These are phyloP conservation scores for Meloidogyne chitwoodi DNA, from an alignment of 1,140 invertebrate genomes.

Conservation along the genomic window DNA sequence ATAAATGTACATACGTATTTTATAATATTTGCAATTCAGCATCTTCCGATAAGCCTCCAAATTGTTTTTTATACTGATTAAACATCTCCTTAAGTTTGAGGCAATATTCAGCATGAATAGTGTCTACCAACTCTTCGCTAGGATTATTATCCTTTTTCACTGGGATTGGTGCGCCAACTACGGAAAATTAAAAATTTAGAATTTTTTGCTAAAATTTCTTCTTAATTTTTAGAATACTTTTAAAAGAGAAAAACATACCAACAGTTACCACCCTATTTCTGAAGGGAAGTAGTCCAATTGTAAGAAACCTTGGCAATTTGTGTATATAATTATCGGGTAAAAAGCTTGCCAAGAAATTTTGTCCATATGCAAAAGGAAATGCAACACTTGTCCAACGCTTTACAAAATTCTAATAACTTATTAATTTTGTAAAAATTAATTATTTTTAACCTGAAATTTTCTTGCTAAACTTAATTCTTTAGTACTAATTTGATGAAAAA, in stretches of 20 bases:
- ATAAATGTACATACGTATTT: not conserved
- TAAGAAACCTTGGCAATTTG: slow-evolving; percentile 2
- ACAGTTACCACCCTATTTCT: not conserved
- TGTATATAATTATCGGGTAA: not conserved
- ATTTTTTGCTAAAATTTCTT: too few relatives aligned
- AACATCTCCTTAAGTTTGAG: slow-evolving; percentile 5
- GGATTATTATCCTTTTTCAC: slow-evolving; percentile 4
- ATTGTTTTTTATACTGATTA: not conserved
- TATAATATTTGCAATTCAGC: slow-evolving; percentile 4
- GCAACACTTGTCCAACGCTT: not conserved
- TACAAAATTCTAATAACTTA: not conserved
- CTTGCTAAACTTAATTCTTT: slow-evolving; percentile 5
- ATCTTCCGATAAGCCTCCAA: not conserved
- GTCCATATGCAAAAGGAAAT: slow-evolving; percentile 9
- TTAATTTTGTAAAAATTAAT: not conserved
- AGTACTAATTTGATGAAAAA: slow-evolving; percentile 56
- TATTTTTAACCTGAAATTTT: not conserved
- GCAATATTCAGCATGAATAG: slow-evolving; percentile 16
- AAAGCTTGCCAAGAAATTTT: slow-evolving; percentile 1
- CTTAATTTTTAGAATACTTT: too few relatives aligned
- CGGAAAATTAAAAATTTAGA: not conserved
- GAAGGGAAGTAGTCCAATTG: slow-evolving; percentile 2
- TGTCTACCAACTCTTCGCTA: not conserved
- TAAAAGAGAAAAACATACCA: not conserved
- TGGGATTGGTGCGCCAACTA: slow-evolving; percentile 14